phyloP scores from a whole-genome alignment of 2,113 vertebrate species.

The Mirza zaza region DNA sequence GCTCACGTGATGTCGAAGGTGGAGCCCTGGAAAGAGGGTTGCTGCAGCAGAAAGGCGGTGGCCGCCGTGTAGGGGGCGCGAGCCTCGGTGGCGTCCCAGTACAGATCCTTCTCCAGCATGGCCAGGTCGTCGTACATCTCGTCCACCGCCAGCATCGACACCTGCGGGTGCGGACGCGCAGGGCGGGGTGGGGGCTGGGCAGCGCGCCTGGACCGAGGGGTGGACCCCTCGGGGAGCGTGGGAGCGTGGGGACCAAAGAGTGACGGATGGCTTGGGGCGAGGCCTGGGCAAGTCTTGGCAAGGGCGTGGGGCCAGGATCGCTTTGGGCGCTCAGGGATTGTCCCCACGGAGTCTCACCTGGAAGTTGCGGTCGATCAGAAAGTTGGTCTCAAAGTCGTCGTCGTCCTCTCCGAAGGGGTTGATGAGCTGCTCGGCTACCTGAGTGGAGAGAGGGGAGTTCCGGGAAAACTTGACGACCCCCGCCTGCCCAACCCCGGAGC shows the following conservation, averaged over 20 bases:
- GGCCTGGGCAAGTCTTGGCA: background rate
- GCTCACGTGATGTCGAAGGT: slow-evolving; percentile 95
- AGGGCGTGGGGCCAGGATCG: background rate
- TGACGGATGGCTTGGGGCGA: background rate
- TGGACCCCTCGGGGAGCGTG: background rate
- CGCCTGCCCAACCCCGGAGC: rapidly evolving
- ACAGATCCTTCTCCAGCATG: slow-evolving; percentile 90
- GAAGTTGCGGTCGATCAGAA: slow-evolving; percentile 94
- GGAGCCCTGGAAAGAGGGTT: slow-evolving; percentile 94
- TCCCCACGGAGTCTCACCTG: slow-evolving; percentile 84
- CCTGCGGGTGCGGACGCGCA: slow-evolving; percentile 50
- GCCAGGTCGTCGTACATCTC: slow-evolving; percentile 94
- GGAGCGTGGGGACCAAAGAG: background rate
- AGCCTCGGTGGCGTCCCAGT: slow-evolving; percentile 92
- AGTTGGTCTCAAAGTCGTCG: slow-evolving; percentile 95
- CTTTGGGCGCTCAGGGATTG: too few species aligned
- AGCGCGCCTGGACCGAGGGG: rapidly evolving
- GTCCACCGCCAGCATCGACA: slow-evolving; percentile 96
- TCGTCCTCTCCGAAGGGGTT: slow-evolving; percentile 97
- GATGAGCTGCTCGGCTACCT: slow-evolving; percentile 95
- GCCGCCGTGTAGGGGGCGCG: slow-evolving; percentile 92
- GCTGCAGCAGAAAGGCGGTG: slow-evolving; percentile 89
- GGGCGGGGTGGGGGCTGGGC: background rate
- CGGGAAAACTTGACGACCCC: background rate
- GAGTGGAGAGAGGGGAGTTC: background rate